Base-by-base conservation (phyloP, 2,113 vertebrate genomes). In the Boleophthalmus pectinirostris region DNA sequence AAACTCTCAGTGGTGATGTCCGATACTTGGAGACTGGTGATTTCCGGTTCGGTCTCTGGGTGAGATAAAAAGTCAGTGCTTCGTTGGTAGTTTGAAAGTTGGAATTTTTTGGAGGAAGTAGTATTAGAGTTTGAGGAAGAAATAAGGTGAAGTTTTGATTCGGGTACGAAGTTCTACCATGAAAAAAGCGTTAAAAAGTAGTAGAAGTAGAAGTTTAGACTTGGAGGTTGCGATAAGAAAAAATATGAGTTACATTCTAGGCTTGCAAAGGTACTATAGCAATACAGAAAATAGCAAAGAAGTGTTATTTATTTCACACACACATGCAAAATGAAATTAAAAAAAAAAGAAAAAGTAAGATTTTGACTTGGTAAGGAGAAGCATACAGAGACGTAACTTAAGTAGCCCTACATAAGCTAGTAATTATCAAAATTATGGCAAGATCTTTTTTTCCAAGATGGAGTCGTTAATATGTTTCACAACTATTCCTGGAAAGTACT, bases 31-130 rank as follows among this genome's bases (percentile, higher is more conserved):
- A 99, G 94, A 87, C 95, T 92, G 91, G 96, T 94, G 73, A 98
- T 94, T 91, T 96, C 95, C 0, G 96, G 96, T 90, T 98, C 95
- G 4, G 93, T 91, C 92, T 97, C 97, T 98, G 93, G 80, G 80
- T 80, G 80, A 89, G 76, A 91, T 80, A 79, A 69, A 88, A 69
- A 88, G 76, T 81, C 66, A 88, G 66, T 75, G 77, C 82, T 84
- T 57, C 66, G 75, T 54, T 54, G 78, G 46, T 75, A 77, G 71
- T 75, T 53, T 68, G 87, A 70, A 87, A n/a, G n/a, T n/a, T n/a
- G n/a, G n/a, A n/a, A 72, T 82, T 84, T 73, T 87, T 46, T 84
- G 5, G 54, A 6, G 79, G 72, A 53, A 75, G 80, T 45, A 13
- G 74, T 68, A 69, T 63, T 13, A 23, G 7, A 35, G 12, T 12